A percentile compares a stretch with the other conserved stretches of the same genome.
Evolutionary conservation across 1,140 invertebrate species (phyloP).

Genomic region (Phortica variegata): DNA sequence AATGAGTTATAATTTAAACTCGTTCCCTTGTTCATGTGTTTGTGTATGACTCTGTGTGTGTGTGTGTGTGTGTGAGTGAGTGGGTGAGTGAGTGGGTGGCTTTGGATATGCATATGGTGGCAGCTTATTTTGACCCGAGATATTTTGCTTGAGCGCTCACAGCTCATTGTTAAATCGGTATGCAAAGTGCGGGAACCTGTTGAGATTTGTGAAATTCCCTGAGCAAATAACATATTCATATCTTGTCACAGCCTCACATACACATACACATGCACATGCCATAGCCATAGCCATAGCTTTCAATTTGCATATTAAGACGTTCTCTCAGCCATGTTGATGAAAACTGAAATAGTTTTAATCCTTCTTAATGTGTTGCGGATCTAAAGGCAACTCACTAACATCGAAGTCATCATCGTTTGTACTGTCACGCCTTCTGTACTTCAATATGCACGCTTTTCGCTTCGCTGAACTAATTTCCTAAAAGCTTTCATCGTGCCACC

Average conservation of each 20-base stretch:
- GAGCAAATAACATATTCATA: slow-evolving; percentile 52
- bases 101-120: too few relatives aligned
- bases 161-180: slow-evolving; percentile 5
- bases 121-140: background rate
- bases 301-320: background rate
- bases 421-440: too few relatives aligned
- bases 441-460: too few relatives aligned
- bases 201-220: slow-evolving; percentile 47
- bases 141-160: background rate
- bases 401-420: slow-evolving; percentile 7
- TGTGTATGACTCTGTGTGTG: slow-evolving; percentile 7
- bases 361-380: too few relatives aligned
- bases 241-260: slow-evolving; percentile 21
- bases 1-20: background rate
- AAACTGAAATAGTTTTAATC: background rate
- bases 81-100: slow-evolving; percentile 8
- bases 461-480: slow-evolving; percentile 29
- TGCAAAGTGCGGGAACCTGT: slow-evolving; percentile 51
- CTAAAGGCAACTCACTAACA: background rate
- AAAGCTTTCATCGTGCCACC: slow-evolving; percentile 45
- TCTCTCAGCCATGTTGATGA: background rate
- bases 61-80: slow-evolving; percentile 1
- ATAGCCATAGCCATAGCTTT: background rate
- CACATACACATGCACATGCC: background rate
- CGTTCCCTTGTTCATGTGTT: background rate